These are phyloP conservation scores for Craniophora ligustri DNA, from an alignment of 2,888 invertebrate genomes.

Conservation along the genomic window DNA sequence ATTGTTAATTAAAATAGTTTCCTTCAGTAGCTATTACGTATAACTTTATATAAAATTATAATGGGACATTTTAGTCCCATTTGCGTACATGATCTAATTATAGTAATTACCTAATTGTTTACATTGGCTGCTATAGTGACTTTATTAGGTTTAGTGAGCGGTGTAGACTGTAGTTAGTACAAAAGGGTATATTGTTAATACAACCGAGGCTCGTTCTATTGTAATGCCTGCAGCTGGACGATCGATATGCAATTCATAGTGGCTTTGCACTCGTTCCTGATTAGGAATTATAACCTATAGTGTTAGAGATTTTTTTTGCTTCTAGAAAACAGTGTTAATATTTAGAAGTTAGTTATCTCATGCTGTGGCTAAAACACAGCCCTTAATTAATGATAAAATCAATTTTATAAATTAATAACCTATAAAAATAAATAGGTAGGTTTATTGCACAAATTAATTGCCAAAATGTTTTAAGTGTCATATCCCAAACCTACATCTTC, in stretches of 20 bases:
- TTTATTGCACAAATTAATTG: background rate
- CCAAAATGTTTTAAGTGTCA: no score
- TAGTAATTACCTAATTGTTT: slow-evolving; percentile 25
- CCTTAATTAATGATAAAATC: no score
- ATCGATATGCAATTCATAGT: slow-evolving; percentile 58
- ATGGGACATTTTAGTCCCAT: background rate
- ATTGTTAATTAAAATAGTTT: no score
- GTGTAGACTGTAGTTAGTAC: no score
- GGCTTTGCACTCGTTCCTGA: slow-evolving; percentile 36
- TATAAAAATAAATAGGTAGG: slow-evolving; percentile 14
- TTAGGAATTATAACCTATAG: slow-evolving; percentile 43
- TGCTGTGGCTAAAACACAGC: slow-evolving; percentile 14
- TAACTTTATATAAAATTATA: no score
- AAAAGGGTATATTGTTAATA: slow-evolving; percentile 41
- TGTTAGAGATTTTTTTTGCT: slow-evolving; percentile 30
- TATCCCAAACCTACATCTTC: no score
- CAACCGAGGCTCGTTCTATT: slow-evolving; percentile 42
- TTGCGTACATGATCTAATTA: slow-evolving; percentile 22
- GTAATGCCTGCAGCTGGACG: slow-evolving; percentile 64
- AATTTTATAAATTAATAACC: no score
- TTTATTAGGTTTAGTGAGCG: slow-evolving; percentile 19
- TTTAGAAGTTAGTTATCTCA: slow-evolving; percentile 14
- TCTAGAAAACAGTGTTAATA: slow-evolving; percentile 21
- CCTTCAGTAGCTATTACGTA: no score
- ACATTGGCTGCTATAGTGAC: slow-evolving; percentile 21